phyloP scores from a whole-genome alignment of 1,140 invertebrate species.

The Platyscapa corneri region DNA sequence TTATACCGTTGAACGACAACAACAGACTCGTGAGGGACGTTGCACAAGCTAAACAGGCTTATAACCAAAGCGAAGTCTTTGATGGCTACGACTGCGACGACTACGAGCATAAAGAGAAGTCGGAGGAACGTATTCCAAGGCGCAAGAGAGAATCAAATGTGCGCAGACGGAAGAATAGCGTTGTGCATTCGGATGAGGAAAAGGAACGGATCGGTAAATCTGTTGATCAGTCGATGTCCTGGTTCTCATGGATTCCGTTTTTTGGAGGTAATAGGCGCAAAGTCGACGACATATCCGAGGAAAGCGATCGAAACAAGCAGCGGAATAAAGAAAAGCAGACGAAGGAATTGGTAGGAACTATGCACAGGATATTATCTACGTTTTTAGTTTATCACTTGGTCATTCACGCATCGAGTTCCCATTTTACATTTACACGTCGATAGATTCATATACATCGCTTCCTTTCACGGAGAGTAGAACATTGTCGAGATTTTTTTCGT shows the following conservation, averaged over 20 bases:
- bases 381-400: neutral
- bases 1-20: slow-evolving; percentile 68
- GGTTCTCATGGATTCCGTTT: slow-evolving; percentile 67
- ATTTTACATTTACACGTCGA: neutral
- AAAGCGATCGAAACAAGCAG: slow-evolving; percentile 44
- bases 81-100: slow-evolving; percentile 59
- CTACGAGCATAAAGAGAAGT: slow-evolving; percentile 51
- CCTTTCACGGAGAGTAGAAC: neutral
- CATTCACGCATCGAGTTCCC: neutral
- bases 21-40: slow-evolving; percentile 67
- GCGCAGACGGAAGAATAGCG: slow-evolving; percentile 54
- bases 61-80: slow-evolving; percentile 48
- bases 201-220: slow-evolving; percentile 41
- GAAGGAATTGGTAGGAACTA: slow-evolving; percentile 19
- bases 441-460: too few relatives aligned
- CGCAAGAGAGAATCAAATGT: slow-evolving; percentile 42
- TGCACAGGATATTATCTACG: too few relatives aligned
- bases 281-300: slow-evolving; percentile 45
- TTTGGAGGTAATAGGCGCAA: slow-evolving; percentile 58
- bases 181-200: slow-evolving; percentile 52
- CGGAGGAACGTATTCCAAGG: neutral
- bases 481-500: too few relatives aligned
- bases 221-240: slow-evolving; percentile 49
- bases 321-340: slow-evolving; percentile 45
- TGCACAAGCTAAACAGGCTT: slow-evolving; percentile 64